Base-by-base conservation (phyloP, 2,888 invertebrate species). In the Mesorhabditis sp. region DNA sequence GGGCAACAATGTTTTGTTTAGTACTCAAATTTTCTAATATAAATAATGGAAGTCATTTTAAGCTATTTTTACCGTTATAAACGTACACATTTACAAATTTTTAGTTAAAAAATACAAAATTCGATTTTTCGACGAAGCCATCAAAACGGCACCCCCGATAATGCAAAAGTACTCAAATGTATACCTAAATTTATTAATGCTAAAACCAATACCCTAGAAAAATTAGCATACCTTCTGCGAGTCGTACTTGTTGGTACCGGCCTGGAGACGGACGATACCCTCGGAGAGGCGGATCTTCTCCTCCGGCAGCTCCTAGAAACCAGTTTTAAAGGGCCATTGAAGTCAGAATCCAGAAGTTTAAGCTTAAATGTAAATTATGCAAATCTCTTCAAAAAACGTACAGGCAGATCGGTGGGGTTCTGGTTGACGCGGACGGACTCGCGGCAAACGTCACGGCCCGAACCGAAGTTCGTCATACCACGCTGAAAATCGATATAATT, bases 201-300 rank as follows among this genome's bases (percentile, higher is more conserved):
- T 10, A 63, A 63, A 10, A n/a, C 13, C 41, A n/a, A 28, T 66
- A 66, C 13, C 45, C 7, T 45, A 28, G 7, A 13, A 58, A 10
- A 13, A n/a, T n/a, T 0, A n/a, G 41, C 67, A 41, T 15, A 76
- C 79, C 77, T 83, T 85, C 75, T 85, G 85, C n/a, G 86, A 86
- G 76, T 81, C 85, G 70, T 83, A 85, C 71, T 83, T 80, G 78
- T 83, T 83, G 66, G 81, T 80, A 77, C 86, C 86, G 71, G 84
- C 76, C 72, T 86, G 86, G 42, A 82, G 82, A 74, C 86, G 83
- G 66, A 86, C 85, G 71, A 86, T 86, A 67, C 84, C 83, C 45
- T 86, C 86, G 42, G 80, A 80, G 64, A 83, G 76, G 67, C 84
- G 82, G 72, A 85, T 85, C 78, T 86, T 86, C 75, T 86, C 86